Evolutionary conservation across 1,140 invertebrate genomes (phyloP).

Genomic region (Platorchestia sp.): DNA sequence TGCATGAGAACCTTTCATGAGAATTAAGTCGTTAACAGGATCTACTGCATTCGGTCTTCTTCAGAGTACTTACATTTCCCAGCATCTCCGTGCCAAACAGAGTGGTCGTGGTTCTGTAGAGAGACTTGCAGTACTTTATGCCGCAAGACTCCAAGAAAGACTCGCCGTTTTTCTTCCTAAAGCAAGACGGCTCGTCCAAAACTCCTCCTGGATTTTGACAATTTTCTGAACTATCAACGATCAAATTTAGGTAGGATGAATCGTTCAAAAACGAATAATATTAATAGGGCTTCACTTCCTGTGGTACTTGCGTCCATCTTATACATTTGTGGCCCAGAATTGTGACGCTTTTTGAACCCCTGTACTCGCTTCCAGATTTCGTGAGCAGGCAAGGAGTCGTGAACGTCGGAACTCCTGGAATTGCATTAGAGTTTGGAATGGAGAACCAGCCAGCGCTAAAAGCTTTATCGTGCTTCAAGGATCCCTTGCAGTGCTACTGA

Average conservation of each 20-base stretch:
- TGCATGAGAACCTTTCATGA: neutral
- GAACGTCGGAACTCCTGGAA: conserved; percentile 5
- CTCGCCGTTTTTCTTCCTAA: neutral
- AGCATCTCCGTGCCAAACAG: neutral
- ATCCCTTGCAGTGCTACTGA: neutral
- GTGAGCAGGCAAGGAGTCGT: neutral
- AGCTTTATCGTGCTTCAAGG: neutral
- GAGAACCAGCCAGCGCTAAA: conserved; percentile 3
- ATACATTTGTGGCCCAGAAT: neutral
- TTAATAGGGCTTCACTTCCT: neutral
- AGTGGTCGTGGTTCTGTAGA: neutral
- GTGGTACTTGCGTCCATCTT: neutral
- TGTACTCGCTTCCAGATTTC: neutral
- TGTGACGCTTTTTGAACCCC: neutral
- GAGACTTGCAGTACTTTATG: neutral
- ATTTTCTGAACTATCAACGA: neutral
- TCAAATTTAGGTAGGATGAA: neutral
- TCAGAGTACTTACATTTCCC: conserved; percentile 21
- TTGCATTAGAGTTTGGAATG: neutral
- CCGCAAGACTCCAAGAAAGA: conserved; percentile 11
- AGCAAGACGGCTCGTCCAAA: conserved; percentile 14
- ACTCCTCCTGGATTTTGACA: neutral
- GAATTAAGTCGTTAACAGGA: neutral
- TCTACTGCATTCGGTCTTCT: neutral
- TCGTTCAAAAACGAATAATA: neutral